phyloP scores from a whole-genome alignment of 2,113 vertebrate genomes.

The Eptatretus burgeri region DNA sequence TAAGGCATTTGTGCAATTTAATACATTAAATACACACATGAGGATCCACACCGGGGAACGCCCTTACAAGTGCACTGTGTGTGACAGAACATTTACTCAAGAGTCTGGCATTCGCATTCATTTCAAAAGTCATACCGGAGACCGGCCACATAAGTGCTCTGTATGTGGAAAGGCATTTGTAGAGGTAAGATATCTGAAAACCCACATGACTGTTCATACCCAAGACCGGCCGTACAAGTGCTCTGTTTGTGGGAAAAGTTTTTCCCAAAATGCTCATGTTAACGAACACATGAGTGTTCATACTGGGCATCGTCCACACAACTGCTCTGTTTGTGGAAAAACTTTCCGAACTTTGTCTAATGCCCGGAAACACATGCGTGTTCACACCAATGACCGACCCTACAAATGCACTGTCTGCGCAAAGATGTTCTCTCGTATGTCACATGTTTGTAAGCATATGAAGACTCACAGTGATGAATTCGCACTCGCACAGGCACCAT shows the following conservation, averaged over 20 bases:
- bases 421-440: not conserved
- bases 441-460: not conserved
- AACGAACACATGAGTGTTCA: slow-evolving; percentile 1
- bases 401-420: not conserved
- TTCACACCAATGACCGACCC: not conserved
- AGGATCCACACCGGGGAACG: slow-evolving; percentile 97
- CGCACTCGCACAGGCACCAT: too few species aligned
- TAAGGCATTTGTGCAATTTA: slow-evolving; percentile 65
- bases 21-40: slow-evolving; percentile 81
- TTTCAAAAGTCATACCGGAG: slow-evolving; percentile 90
- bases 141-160: slow-evolving; percentile 50
- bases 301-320: not conserved
- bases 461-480: not conserved
- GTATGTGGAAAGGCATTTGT: not conserved
- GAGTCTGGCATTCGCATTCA: slow-evolving; percentile 85
- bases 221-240: slow-evolving; percentile 22
- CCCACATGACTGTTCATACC: slow-evolving; percentile 2
- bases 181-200: not conserved
- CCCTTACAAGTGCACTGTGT: slow-evolving; percentile 90
- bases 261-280: not conserved
- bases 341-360: not conserved
- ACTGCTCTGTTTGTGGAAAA: not conserved
- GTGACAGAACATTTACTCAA: slow-evolving; percentile 91
- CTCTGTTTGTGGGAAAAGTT: not conserved
- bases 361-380: not conserved